A percentile compares a stretch with the other conserved stretches of the same genome.
Conservation (phyloP, 1,140 invertebrate genomes). For the Zaprionus kolodkinae region DNA sequence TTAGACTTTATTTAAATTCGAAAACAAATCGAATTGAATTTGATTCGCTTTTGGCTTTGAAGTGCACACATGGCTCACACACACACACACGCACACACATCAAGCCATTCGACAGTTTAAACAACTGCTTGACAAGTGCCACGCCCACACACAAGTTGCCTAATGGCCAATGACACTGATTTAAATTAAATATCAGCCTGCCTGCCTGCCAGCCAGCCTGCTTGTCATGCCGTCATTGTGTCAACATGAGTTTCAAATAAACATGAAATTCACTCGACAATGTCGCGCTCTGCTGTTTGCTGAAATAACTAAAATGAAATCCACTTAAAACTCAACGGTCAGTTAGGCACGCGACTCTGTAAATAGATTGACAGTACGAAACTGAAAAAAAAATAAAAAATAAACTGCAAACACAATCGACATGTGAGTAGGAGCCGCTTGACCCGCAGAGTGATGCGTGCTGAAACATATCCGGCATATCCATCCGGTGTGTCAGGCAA, state of each 20-base stretch:
- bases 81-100: not conserved
- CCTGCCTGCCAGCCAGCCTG: not conserved
- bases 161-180: constrained; percentile 75
- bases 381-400: too few species aligned
- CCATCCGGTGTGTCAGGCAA: not conserved
- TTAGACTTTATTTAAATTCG: not conserved
- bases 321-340: constrained; percentile 29
- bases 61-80: too few species aligned
- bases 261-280: constrained; percentile 56
- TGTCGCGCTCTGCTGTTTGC: constrained; percentile 22
- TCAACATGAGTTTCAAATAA: constrained; percentile 60
- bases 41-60: not conserved
- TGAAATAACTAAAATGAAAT: constrained; percentile 44
- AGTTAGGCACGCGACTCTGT: constrained; percentile 14
- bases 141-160: constrained; percentile 25
- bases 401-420: not conserved
- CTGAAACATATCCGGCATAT: not conserved
- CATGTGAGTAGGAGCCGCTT: not conserved
- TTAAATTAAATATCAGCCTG: constrained; percentile 80
- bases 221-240: constrained; percentile 57
- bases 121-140: constrained; percentile 48
- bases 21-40: too few species aligned
- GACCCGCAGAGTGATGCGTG: constrained; percentile 10
- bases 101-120: constrained; percentile 32
- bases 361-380: constrained; percentile 26